Conservation (phyloP, 1,140 invertebrate genomes). For the Zaprionus africanus region DNA sequence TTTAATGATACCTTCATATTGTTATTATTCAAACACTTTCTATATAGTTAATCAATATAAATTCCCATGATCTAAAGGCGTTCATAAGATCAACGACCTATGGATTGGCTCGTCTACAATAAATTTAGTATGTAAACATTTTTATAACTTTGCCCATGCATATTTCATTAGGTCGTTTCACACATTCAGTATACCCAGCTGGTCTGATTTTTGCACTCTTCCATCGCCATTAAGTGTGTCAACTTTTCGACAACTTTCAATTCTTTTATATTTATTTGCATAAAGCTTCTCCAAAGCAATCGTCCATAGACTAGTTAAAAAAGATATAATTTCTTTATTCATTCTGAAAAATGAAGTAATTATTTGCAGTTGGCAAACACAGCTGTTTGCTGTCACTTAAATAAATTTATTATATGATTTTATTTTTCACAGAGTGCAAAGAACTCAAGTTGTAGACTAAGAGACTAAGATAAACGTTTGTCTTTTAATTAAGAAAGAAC, state of each 20-base stretch:
- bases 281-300: slow-evolving; percentile 13
- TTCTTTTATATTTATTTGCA: slow-evolving; percentile 60
- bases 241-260: slow-evolving; percentile 58
- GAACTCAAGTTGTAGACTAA: neutral
- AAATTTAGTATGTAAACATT: slow-evolving; percentile 26
- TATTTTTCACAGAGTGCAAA: neutral
- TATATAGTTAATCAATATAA: neutral
- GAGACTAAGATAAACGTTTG: neutral
- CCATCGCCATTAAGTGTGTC: slow-evolving; percentile 56
- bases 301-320: slow-evolving; percentile 18
- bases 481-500: neutral
- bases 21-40: neutral
- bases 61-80: neutral
- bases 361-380: neutral
- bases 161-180: slow-evolving; percentile 38
- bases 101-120: neutral
- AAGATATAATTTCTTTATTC: slow-evolving; percentile 4
- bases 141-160: slow-evolving; percentile 39
- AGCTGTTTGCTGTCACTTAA: slow-evolving; percentile 2
- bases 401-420: neutral
- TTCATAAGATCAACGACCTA: slow-evolving; percentile 26
- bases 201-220: slow-evolving; percentile 54
- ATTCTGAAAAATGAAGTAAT: slow-evolving; percentile 29
- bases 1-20: neutral
- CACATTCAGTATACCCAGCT: slow-evolving; percentile 21